Evolutionary conservation across 2,888 invertebrate species (phyloP), one percentile per base, ranked within the genome.

Genomic region (Acrobasis suavella): DNA sequence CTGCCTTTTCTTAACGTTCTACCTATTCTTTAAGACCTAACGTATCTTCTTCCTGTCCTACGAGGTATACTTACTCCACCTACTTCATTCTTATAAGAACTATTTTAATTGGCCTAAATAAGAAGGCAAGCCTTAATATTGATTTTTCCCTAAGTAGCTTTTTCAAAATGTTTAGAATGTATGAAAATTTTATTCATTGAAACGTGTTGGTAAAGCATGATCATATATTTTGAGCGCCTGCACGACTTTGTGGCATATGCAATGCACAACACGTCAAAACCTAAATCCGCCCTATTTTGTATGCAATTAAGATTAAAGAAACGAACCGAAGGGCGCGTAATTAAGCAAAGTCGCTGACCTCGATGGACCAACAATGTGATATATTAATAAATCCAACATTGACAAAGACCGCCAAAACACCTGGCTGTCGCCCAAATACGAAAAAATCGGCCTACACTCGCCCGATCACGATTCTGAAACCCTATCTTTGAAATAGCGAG

Each of bases 371-470:
- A 84, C 87, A 86, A 86, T 83, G 76, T 76, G 75, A 77, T 82
- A 78, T 91, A 92, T 91, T 91, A 92, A 92, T 92, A 92, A 89
- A 91, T 89, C 80, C 85, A 91, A 85, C 92, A 92, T 92, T 92
- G 92, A 92, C 92, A 92, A 85, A 92, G 92, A 92, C 91, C 92
- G 90, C 89, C 90, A 92, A 91, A 90, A 83, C 86, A 83, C 73
- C 88, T 92, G 92, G 91, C 85, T 63, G 62, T 0, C 68, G 65
- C 87, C 91, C 92, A 92, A 84, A 72, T 74, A 71, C 69, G 74
- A 83, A 87, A 87, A 89, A 88, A 81, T 74, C 79, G 58, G 78
- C 85, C 84, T 83, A 86, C 86, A 84, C 83, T 72, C 65, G 72
- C 32, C 32, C 32, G 32, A 32, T 32, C 32, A 32, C 32, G 32